Conservation (phyloP, 2,797 vertebrate genomes). For the Anisognathus igniventris region DNA sequence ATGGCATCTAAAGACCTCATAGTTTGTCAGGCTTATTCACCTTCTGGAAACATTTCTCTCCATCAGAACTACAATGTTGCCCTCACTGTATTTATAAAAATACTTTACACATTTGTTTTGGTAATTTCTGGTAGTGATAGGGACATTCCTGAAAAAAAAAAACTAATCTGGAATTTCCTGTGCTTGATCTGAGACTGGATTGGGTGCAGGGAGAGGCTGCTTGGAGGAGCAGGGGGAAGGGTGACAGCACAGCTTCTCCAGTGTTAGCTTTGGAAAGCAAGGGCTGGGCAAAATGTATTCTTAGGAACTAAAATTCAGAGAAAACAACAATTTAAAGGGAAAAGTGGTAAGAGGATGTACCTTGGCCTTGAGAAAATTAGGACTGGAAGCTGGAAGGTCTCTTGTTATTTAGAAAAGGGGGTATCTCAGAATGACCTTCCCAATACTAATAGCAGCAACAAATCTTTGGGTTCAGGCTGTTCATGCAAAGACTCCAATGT, state of each 20-base stretch:
- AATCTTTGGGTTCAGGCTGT: neutral
- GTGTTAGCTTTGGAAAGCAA: neutral
- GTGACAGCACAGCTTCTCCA: neutral
- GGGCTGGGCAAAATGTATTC: neutral
- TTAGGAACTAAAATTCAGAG: neutral
- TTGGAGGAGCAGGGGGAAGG: neutral
- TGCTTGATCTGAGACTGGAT: neutral
- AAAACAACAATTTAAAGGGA: neutral
- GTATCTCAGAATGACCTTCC: neutral
- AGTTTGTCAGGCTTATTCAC: neutral
- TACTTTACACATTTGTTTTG: neutral
- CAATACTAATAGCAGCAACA: neutral
- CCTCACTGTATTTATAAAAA: neutral
- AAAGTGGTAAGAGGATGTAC: neutral
- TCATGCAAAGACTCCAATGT: rapidly evolving
- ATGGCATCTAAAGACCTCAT: neutral
- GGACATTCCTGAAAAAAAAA: neutral
- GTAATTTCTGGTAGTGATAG: neutral
- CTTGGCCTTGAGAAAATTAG: neutral
- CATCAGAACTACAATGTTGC: neutral
- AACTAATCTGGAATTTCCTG: neutral
- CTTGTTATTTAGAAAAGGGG: neutral
- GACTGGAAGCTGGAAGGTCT: neutral
- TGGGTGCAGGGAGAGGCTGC: neutral
- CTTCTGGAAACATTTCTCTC: neutral